Base-by-base conservation (phyloP, 2,797 vertebrate species). In the Anableps anableps region DNA sequence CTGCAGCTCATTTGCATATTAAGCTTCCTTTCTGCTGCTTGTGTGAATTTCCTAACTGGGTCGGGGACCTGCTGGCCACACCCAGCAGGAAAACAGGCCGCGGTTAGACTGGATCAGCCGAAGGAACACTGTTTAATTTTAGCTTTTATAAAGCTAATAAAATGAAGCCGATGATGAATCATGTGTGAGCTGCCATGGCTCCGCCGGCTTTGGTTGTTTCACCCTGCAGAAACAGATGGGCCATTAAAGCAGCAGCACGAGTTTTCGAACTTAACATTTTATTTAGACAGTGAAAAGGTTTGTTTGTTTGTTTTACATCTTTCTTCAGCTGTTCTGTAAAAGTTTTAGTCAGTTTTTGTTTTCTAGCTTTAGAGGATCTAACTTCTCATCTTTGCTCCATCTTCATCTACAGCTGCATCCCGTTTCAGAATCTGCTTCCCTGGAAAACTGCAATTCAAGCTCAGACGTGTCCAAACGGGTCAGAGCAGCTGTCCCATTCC, bases 401-500 rank as follows among this genome's bases (percentile, higher is more conserved):
- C 48, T 51, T 58, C 21, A 41, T 77, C 77, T 85, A 72, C 80
- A 85, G 78, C 84, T 87, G 85, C 88, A 74, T 87, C 86, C 53
- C 74, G 50, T 84, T 87, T 86, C 80, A 85, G 76, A 81, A 70
- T 34, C 70, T 45, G 83, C 72, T 64, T 87, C 80, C 43, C n/a
- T 72, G 76, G 47, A 78, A 79, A 75, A 85, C 82, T n/a, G 68
- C 55, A 45, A 73, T 82, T 91, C 86, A 79, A 81, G 85, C 81
- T 68, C 80, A 83, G 86, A 85, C 93, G 71, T 55, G 92, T 91
- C 77, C 26, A 79, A 82, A 83, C 87, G 55, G 72, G 88, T 91
- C 64, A 38, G 77, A 31, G 66, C 90, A 86, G 85, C 85, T 81
- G 80, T 88, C 80, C 84, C 88, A 93, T 94, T 91, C 91, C 92